phyloP scores from a whole-genome alignment of 2,888 invertebrate species.

The Drosophila neoperkinsi region DNA sequence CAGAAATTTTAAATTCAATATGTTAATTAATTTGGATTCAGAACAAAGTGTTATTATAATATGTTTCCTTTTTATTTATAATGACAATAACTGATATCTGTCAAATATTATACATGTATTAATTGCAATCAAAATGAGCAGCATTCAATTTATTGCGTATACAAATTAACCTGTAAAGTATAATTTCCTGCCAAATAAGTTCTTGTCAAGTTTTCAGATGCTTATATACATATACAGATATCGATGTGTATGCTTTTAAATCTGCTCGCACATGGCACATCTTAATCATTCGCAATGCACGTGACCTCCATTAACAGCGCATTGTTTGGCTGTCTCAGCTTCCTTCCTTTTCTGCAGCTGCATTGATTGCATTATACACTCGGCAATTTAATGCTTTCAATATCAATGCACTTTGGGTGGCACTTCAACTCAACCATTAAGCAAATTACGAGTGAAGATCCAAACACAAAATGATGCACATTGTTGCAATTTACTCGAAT shows the following conservation, averaged over 20 bases:
- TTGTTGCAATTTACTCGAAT: constrained; percentile 53
- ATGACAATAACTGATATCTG: neutral
- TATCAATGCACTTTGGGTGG: constrained; percentile 57
- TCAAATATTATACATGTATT: neutral
- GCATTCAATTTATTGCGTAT: neutral
- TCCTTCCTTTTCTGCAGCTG: constrained; percentile 18
- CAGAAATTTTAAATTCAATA: neutral
- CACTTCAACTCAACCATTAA: constrained; percentile 67
- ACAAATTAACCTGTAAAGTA: constrained; percentile 20
- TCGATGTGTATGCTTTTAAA: neutral
- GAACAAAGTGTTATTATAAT: neutral
- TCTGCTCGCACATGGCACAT: neutral
- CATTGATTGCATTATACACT: constrained; percentile 61
- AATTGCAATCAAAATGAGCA: neutral
- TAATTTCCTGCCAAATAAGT: constrained; percentile 36
- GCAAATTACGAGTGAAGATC: constrained; percentile 67
- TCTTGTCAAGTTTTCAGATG: neutral
- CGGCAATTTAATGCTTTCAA: constrained; percentile 62
- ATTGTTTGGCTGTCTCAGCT: constrained; percentile 48
- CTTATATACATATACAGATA: neutral
- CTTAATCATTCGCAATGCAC: constrained; percentile 42
- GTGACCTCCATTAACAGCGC: constrained; percentile 59
- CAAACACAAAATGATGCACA: constrained; percentile 57
- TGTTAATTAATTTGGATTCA: too few relatives aligned
- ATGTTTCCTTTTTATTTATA: neutral